Evolutionary conservation across 2,113 vertebrate genomes (phyloP).

Genomic region (Amazona guildingii): DNA sequence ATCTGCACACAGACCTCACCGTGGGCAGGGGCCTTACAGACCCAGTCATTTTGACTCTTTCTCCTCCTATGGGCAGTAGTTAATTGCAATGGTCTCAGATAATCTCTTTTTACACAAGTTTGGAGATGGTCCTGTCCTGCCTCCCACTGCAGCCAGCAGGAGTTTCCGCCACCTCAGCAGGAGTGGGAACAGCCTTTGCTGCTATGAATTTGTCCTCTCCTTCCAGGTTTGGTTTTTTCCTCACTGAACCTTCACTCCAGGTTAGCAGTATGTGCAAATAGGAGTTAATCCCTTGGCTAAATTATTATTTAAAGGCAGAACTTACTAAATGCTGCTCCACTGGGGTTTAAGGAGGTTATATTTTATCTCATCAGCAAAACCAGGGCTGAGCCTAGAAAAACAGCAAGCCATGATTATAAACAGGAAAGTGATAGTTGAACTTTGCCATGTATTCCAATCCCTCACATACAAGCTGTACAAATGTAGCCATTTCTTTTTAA

Average conservation of each 20-base stretch:
- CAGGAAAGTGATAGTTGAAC: conserved; percentile 29
- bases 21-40: not conserved
- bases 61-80: not conserved
- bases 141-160: not conserved
- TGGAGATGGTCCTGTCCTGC: not conserved
- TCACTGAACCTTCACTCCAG: not conserved
- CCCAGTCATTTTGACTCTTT: not conserved
- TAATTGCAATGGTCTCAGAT: not conserved
- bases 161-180: not conserved
- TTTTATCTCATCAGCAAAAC: conserved; percentile 61
- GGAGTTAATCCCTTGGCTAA: conserved; percentile 25
- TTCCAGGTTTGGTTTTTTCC: not conserved
- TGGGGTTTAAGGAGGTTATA: conserved; percentile 29
- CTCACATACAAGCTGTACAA: not conserved
- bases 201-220: not conserved
- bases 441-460: not conserved
- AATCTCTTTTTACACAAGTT: not conserved
- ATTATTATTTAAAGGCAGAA: conserved; percentile 41
- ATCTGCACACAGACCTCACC: not conserved
- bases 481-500: not conserved
- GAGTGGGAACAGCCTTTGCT: not conserved
- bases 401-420: conserved; percentile 36
- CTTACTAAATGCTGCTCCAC: conserved; percentile 23
- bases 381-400: conserved; percentile 51
- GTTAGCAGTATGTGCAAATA: conserved; percentile 34